A percentile compares a stretch with the other conserved stretches of the same genome.
Conservation (phyloP, 30 jellyfish, hydroid and myxozoan genomes). For the Aurelia coerulea region DNA sequence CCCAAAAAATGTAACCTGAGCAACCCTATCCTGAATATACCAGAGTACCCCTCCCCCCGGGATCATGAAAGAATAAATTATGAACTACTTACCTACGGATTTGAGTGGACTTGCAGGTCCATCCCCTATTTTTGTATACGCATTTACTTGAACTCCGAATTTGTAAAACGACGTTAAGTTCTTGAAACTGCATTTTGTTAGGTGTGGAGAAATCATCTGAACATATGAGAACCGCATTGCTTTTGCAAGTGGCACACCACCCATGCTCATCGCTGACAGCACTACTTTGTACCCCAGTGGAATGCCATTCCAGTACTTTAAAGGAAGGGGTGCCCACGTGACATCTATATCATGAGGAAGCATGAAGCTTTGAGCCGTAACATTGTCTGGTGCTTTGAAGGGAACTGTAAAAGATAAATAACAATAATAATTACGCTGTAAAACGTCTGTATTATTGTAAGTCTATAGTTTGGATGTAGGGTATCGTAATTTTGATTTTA, state of each 20-base stretch:
- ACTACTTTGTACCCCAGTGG: conserved; percentile 55
- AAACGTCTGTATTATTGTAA: too few relatives aligned
- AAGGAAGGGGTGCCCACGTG: conserved; percentile 40
- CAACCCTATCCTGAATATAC: too few relatives aligned
- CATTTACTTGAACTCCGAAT: conserved; percentile 20
- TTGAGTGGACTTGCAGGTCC: conserved; percentile 33
- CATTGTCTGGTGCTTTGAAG: conserved; percentile 42
- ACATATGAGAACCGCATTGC: background rate
- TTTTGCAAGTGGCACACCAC: conserved; percentile 24
- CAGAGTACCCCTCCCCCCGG: too few relatives aligned
- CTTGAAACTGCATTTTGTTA: background rate
- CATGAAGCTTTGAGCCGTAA: conserved; percentile 42
- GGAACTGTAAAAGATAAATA: conserved; percentile 33
- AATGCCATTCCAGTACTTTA: conserved; percentile 43
- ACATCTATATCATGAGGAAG: conserved; percentile 32
- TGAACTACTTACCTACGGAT: conserved; percentile 41
- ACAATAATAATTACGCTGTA: too few relatives aligned
- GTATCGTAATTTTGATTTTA: too few relatives aligned
- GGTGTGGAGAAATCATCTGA: conserved; percentile 4
- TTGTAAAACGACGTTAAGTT: conserved; percentile 27
- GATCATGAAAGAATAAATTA: too few relatives aligned
- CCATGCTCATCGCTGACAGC: conserved; percentile 40
- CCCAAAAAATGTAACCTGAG: too few relatives aligned
- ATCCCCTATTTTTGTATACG: conserved; percentile 41
- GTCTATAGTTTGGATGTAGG: too few relatives aligned